These are phyloP conservation scores for Antheraea assamensis DNA, from an alignment of 2,888 invertebrate species.

Conservation along the genomic window DNA sequence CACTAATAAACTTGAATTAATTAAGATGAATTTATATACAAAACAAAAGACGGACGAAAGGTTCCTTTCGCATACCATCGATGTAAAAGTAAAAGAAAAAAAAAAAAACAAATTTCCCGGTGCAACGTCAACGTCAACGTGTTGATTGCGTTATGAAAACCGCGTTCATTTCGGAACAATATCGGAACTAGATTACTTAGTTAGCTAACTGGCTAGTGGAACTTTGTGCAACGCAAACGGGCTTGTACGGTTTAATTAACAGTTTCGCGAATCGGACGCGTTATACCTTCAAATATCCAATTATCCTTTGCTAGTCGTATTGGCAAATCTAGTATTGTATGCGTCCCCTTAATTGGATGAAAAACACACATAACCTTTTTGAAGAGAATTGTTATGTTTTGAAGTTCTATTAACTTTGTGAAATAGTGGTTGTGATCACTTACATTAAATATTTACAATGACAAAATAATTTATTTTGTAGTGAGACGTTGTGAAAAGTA, in stretches of 20 bases:
- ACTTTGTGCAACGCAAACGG: constrained; percentile 8
- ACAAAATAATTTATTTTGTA: not conserved
- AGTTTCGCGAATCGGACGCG: not conserved
- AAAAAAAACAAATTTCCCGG: not conserved
- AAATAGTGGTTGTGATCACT: not conserved
- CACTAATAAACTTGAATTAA: too few species aligned
- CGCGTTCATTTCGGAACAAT: not conserved
- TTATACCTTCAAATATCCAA: not conserved
- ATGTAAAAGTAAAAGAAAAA: not conserved
- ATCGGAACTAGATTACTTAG: not conserved
- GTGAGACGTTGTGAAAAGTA: too few species aligned
- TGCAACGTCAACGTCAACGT: not conserved
- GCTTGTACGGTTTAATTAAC: constrained; percentile 12
- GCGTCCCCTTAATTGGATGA: not conserved
- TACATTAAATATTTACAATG: not conserved
- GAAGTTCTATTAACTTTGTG: not conserved
- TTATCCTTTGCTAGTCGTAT: not conserved
- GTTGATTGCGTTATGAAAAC: not conserved
- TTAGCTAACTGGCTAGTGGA: not conserved
- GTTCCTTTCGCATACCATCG: not conserved
- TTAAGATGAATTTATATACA: too few species aligned
- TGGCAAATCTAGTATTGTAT: not conserved
- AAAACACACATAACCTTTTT: not conserved
- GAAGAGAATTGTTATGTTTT: not conserved
- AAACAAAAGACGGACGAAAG: too few species aligned